Conservation (phyloP, 2,888 invertebrate genomes). For the Lordiphosa fenestrarum region DNA sequence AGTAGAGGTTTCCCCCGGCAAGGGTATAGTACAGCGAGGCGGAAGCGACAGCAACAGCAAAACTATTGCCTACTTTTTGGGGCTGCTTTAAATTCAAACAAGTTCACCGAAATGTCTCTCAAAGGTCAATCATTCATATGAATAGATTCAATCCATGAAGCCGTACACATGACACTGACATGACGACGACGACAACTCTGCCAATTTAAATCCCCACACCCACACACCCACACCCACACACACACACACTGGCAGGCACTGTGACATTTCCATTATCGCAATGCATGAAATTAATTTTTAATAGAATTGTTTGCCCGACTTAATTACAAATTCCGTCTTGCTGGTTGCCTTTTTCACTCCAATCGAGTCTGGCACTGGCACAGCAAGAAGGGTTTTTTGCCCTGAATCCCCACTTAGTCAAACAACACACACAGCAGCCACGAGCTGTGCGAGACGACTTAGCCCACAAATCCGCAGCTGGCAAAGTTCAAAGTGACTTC, state of each 20-base stretch:
- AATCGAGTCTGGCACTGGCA: too few species aligned
- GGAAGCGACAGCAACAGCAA: too few species aligned
- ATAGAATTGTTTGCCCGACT: conserved; percentile 24
- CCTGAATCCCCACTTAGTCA: too few species aligned
- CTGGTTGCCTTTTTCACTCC: background rate
- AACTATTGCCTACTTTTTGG: conserved; percentile 49
- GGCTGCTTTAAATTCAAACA: background rate
- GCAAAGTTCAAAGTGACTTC: conserved; percentile 1
- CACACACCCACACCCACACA: background rate
- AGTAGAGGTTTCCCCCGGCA: too few species aligned
- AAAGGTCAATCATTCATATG: background rate
- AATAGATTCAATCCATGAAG: background rate
- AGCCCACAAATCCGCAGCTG: background rate
- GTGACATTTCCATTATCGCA: conserved; percentile 30
- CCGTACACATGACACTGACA: conserved; percentile 5
- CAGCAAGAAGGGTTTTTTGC: too few species aligned
- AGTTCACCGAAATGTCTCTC: too few species aligned
- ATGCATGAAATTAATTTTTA: conserved; percentile 22
- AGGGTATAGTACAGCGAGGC: too few species aligned
- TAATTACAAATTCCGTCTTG: conserved; percentile 48
- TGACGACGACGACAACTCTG: background rate
- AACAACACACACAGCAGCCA: too few species aligned
- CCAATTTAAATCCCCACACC: too few species aligned
- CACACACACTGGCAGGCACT: conserved; percentile 11
- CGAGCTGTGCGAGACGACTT: too few species aligned